Base-by-base conservation (phyloP, 2,113 vertebrate genomes). In the Diadophis punctatus region DNA sequence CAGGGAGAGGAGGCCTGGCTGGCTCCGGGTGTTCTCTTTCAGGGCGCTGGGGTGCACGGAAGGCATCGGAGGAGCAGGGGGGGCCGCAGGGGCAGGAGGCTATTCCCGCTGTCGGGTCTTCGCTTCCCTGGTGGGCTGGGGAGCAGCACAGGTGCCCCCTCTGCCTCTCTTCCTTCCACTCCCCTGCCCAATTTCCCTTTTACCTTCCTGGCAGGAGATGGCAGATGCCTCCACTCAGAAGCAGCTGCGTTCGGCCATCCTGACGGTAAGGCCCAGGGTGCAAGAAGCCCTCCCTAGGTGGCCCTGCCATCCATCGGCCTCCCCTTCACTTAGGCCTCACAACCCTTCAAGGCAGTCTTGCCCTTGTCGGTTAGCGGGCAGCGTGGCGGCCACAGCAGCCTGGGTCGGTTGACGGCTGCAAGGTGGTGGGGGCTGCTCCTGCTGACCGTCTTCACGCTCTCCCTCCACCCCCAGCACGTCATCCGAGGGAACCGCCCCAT, bases 401-500 rank as follows among this genome's bases (percentile, higher is more conserved):
- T 16, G 63, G 4, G 30, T 30, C 14, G 1, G 30, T 2, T 7
- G 63, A 68, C 2, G 5, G 30, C 63, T 68, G 63, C 4, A 14
- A 7, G 30, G 63, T 0, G 12, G 68, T 80, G n/a, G 68, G 68
- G 34, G 68, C 68, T 80, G 68, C 34, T 80, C 68, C 68, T 80
- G 16, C 7, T 80, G 18, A 39, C n/a, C 11, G 68, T 27, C 86
- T 0, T 49, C 25, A 63, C 4, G 1, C 11, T 14, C 23, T 10
- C 30, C 58, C 95, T 93, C 90, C 9, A n/a, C 93, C 94, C 8
- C 20, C 96, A 99, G 99, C 99, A 99, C 3, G 97, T 99, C 90
- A 99, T 99, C 92, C 98, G 99, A 94, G 99, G 99, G 93, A 99
- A 99, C 95, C 98, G 99, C n/a, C 99, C 99, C 2, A 99, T 99